A percentile compares a stretch with the other conserved stretches of the same genome.
These are phyloP conservation scores for Graptemys geographica DNA, from an alignment of 2,797 vertebrate species.

Conservation along the genomic window DNA sequence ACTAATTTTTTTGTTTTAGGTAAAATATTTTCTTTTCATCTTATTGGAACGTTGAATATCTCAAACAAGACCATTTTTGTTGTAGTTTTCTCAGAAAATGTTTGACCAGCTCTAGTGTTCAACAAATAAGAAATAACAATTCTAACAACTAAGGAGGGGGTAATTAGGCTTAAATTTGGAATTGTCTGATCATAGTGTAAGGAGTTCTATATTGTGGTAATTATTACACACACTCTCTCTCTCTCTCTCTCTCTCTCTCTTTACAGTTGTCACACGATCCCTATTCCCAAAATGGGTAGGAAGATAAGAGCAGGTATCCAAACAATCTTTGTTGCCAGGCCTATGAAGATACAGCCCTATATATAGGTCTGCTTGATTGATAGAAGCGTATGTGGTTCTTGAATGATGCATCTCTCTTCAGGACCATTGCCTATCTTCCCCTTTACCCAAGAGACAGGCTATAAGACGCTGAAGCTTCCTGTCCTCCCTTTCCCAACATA, in stretches of 20 bases:
- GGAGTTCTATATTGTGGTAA: not conserved
- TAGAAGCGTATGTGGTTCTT: rapidly evolving
- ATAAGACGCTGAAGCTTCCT: too few species aligned
- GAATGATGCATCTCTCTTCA: not conserved
- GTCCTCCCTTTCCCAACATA: too few species aligned
- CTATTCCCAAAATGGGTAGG: not conserved
- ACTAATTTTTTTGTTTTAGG: constrained; percentile 4
- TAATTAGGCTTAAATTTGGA: constrained; percentile 59
- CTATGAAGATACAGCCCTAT: not conserved
- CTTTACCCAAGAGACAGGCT: not conserved
- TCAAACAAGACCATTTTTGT: constrained; percentile 6
- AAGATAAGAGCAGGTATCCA: constrained; percentile 16
- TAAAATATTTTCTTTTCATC: not conserved
- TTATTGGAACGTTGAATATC: constrained; percentile 5
- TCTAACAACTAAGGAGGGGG: not conserved
- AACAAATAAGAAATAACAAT: too few species aligned
- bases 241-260: too few species aligned
- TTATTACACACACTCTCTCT: not conserved
- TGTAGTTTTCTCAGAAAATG: not conserved
- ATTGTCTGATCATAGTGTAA: constrained; percentile 12
- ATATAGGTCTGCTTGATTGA: not conserved
- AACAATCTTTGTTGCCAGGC: not conserved
- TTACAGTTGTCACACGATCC: not conserved
- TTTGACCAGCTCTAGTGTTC: not conserved
- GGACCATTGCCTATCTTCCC: not conserved